Evolutionary conservation across 2,113 vertebrate species (phyloP), one percentile per base, ranked within the genome.

Genomic region (Phoenicopterus ruber): DNA sequence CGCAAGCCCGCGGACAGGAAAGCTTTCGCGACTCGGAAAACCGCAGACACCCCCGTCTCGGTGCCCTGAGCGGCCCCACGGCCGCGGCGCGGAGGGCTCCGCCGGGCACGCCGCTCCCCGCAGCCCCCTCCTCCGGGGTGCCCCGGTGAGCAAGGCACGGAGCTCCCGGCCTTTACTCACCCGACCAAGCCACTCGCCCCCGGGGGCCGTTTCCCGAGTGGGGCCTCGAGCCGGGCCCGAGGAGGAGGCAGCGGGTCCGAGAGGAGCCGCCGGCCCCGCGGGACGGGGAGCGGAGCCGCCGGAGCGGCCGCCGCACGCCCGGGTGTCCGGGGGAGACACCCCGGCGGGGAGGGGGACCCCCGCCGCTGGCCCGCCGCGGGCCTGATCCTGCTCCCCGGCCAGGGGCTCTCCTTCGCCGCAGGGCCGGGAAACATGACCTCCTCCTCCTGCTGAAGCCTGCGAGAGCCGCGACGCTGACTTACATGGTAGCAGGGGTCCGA

Each of bases 41-140:
- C 31, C 3, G 3, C 76, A 44, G 57, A 3, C 44, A 1, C 2
- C 13, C 6, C 21, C 4, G 4, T 4, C 28, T 16, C 1, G 3
- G 54, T 57, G 34, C 13, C 57, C 25, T 2, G 38, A 20, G 13
- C 3, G 3, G 1, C 44, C 9, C 6, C 50, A 17, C 13, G 55
- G 34, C 25, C 17, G 36, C 49, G 15, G 49, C 7, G 29, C 11
- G 6, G 24, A 22, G n/a, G 0, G 25, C 31, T 52, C 29, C 7
- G 4, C 18, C 6, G 26, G 58, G 29, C 52, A 19, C 26, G 11
- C 29, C 22, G 10, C 32, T 42, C 6, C 29, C 13, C 12, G 13
- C 58, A 3, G 13, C 6, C 9, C 25, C 8, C 28, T 63, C 54
- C 17, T 9, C 7, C 1, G 72, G 9, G 26, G 7, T 26, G 32